Conservation (phyloP, 2,113 vertebrate species). For the Oophaga pumilio region DNA sequence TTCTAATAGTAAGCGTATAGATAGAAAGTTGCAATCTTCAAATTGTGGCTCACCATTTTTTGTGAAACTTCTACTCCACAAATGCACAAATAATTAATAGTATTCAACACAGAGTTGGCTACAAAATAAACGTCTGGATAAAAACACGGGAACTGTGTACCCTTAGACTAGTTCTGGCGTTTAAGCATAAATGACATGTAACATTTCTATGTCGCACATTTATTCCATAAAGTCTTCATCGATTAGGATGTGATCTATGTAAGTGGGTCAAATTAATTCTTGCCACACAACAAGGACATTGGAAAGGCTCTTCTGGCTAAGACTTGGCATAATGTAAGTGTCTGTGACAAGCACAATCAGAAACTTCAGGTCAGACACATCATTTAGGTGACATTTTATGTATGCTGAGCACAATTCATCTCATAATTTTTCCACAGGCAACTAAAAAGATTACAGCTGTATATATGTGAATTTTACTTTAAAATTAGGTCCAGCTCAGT, state of each 20-base stretch:
- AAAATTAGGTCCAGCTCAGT: neutral
- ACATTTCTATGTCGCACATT: neutral
- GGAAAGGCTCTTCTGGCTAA: neutral
- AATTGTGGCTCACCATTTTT: neutral
- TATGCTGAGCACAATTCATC: neutral
- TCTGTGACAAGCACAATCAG: conserved; percentile 2
- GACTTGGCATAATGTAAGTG: neutral
- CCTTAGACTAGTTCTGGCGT: too few species aligned
- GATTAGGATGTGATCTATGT: neutral
- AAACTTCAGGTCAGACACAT: neutral
- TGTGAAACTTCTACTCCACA: neutral
- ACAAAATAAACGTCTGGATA: too few species aligned
- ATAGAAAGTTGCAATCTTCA: neutral
- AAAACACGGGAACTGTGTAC: too few species aligned
- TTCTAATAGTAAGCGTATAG: too few species aligned
- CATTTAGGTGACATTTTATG: neutral
- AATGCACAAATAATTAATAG: neutral
- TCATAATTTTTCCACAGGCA: neutral
- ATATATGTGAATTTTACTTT: conserved; percentile 7
- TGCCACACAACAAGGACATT: neutral
- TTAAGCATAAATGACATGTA: too few species aligned
- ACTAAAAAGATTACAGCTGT: neutral
- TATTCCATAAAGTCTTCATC: neutral
- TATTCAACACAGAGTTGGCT: too few species aligned
- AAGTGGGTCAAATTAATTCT: neutral